Conservation (phyloP, 2,888 invertebrate species). For the Arge pagana region DNA sequence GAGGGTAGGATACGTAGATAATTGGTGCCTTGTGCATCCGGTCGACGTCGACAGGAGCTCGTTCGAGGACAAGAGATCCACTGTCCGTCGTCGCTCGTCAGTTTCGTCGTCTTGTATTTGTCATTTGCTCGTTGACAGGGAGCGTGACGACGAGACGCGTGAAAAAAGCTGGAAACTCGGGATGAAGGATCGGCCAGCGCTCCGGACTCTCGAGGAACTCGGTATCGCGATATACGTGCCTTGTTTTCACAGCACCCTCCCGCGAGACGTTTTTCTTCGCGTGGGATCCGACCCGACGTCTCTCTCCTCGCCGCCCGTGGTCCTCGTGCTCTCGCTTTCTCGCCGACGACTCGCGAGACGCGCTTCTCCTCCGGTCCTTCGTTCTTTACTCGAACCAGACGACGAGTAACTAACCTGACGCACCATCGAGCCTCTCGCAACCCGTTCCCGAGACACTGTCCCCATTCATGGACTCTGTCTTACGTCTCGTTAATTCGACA, state of each 20-base stretch:
- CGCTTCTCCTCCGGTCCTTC: conserved; percentile 26
- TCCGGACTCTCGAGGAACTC: conserved; percentile 30
- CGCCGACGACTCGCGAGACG: conserved; percentile 15
- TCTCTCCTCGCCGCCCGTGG: too few relatives aligned
- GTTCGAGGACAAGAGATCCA: conserved; percentile 21
- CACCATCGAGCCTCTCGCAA: background rate
- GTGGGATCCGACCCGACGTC: conserved; percentile 5
- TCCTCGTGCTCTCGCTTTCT: too few relatives aligned
- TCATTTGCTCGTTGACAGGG: conserved; percentile 37
- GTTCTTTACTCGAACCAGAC: conserved; percentile 46
- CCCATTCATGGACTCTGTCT: conserved; percentile 5
- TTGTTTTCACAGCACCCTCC: conserved; percentile 35
- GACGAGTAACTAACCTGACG: conserved; percentile 54
- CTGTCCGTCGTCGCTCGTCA: conserved; percentile 24
- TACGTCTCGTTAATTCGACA: conserved; percentile 10
- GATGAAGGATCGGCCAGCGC: background rate
- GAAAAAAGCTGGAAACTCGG: conserved; percentile 12
- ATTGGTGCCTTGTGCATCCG: conserved; percentile 17
- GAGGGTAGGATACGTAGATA: too few relatives aligned
- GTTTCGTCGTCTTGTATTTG: conserved; percentile 41
- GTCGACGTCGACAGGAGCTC: conserved; percentile 15
- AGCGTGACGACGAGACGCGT: conserved; percentile 13
- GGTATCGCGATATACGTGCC: conserved; percentile 33
- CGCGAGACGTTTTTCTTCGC: conserved; percentile 20
- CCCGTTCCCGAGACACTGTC: conserved; percentile 9